Percentiles rank a stretch among this genome's conserved stretches.
phyloP scores from a whole-genome alignment of 2,113 vertebrate species.

The Lagopus muta region DNA sequence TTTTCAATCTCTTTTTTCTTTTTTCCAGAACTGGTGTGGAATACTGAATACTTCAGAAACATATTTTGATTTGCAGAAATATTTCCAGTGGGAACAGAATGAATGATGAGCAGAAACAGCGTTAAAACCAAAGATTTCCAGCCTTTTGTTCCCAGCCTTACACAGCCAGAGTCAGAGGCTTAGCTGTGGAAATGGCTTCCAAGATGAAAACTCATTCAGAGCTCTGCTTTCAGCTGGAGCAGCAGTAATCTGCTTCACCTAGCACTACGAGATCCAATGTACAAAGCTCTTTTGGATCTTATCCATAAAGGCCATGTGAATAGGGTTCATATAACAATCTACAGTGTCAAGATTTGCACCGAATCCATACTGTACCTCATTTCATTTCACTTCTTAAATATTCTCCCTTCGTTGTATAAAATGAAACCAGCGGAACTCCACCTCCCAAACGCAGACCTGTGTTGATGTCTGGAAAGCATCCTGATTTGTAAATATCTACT shows the following conservation, averaged over 20 bases:
- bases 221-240: not conserved
- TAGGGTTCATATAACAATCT: not conserved
- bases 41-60: not conserved
- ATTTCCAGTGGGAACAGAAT: not conserved
- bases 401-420: constrained; percentile 37
- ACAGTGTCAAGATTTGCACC: not conserved
- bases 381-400: constrained; percentile 17
- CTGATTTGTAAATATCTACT: constrained; percentile 73
- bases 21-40: fast-evolving
- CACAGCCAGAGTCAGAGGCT: not conserved
- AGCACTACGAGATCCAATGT: constrained; percentile 14
- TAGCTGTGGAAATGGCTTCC: not conserved
- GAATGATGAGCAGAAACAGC: not conserved
- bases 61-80: not conserved
- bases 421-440: constrained; percentile 24
- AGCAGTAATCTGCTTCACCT: constrained; percentile 48
- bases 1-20: not conserved
- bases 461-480: constrained; percentile 46
- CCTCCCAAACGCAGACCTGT: constrained; percentile 18
- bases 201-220: not conserved
- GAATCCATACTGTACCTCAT: not conserved
- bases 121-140: not conserved
- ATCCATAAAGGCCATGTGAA: constrained; percentile 11
- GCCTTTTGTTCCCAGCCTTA: not conserved
- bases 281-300: constrained; percentile 42